Conservation (phyloP, 2,797 vertebrate genomes). For the Crocodylus rhombifer region DNA sequence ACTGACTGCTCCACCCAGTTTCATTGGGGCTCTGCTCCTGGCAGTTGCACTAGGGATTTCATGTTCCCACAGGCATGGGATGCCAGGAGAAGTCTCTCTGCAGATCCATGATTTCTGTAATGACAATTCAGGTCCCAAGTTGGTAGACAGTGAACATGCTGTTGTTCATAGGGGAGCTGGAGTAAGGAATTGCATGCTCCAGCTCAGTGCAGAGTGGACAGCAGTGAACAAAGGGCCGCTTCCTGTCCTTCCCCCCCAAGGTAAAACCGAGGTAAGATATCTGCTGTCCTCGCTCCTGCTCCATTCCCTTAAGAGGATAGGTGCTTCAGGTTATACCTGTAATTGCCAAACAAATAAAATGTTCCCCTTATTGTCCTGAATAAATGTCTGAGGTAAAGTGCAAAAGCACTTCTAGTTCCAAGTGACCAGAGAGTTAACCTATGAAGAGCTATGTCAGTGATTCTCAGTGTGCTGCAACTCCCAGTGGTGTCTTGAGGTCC, state of each 20-base stretch:
- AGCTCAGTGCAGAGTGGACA: background rate
- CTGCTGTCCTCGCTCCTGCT: background rate
- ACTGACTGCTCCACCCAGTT: background rate
- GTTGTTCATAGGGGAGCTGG: background rate
- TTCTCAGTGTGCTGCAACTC: no score
- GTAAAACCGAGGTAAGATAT: rapidly evolving
- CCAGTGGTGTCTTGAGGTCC: no score
- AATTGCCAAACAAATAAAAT: background rate
- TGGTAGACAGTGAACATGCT: background rate
- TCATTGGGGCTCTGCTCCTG: background rate
- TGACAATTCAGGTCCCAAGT: background rate
- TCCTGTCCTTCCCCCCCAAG: background rate
- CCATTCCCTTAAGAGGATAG: background rate
- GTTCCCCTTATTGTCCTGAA: background rate
- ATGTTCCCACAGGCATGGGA: rapidly evolving
- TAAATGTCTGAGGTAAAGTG: background rate
- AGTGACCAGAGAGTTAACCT: background rate
- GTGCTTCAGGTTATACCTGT: background rate
- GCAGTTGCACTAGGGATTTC: background rate
- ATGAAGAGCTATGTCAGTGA: background rate
- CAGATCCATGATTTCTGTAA: rapidly evolving
- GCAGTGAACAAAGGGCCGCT: background rate
- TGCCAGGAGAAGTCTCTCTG: background rate
- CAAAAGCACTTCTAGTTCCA: background rate
- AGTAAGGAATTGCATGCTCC: background rate